Percentiles rank a stretch among this genome's conserved stretches.
Conservation (phyloP, 2,113 vertebrate genomes). For the Alethe castanea region DNA sequence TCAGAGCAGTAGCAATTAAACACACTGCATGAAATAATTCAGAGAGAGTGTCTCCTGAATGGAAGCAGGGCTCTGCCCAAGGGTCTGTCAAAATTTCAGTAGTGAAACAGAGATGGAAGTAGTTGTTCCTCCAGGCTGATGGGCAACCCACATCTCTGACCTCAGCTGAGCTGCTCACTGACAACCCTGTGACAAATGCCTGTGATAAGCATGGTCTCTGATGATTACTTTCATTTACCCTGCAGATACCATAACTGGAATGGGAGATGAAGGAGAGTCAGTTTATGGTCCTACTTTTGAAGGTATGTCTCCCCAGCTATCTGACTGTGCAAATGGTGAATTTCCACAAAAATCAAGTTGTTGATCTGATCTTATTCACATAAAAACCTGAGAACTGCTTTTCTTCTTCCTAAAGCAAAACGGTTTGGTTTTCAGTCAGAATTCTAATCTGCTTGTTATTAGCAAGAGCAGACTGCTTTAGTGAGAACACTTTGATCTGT, state of each 20-base stretch:
- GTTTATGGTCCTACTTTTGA: constrained; percentile 86
- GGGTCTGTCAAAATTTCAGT: not conserved
- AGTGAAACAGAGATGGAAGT: not conserved
- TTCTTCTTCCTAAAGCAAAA: not conserved
- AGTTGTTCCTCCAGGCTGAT: not conserved
- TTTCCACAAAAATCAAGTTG: not conserved
- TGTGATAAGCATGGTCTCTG: not conserved
- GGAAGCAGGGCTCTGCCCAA: not conserved
- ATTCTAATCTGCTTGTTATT: not conserved
- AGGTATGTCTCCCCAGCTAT: constrained; percentile 60
- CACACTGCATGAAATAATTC: not conserved
- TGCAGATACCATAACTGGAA: constrained; percentile 81
- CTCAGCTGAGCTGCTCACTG: not conserved
- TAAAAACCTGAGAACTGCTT: not conserved
- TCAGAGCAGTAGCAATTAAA: not conserved
- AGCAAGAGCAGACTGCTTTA: not conserved
- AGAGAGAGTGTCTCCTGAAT: fast-evolving
- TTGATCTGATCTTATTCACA: not conserved
- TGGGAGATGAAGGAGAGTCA: constrained; percentile 80
- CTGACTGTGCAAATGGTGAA: not conserved
- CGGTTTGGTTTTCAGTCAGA: not conserved
- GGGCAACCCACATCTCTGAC: fast-evolving
- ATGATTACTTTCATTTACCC: not conserved
- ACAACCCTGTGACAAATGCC: not conserved
- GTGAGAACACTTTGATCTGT: not conserved